Base-by-base conservation (phyloP, 2,113 vertebrate genomes). In the Trichomycterus rosablanca region DNA sequence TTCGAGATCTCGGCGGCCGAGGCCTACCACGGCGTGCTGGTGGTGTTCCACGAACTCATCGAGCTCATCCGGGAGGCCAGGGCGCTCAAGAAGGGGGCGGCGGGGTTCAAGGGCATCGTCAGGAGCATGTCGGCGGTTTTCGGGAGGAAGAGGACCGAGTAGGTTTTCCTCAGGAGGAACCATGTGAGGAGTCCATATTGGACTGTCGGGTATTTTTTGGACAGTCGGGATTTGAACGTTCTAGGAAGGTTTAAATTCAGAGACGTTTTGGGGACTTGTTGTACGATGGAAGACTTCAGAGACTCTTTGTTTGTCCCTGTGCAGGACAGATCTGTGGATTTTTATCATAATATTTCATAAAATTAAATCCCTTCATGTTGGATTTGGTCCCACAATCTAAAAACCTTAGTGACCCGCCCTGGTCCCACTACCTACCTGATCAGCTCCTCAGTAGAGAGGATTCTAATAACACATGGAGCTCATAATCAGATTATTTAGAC, bases 1-100 rank as follows among this genome's bases (percentile, higher is more conserved):
- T 81, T 83, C 4, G 81, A 83, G 63, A 77, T 75, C 23, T 85
- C 83, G 0, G 83, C 78, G 0, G 83, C 81, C 0, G 83, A 85
- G 66, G 75, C 74, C 4, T 79, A 82, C 54, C 81, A 83, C 19
- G 80, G 76, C 6, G 81, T 75, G 2, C 54, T 80, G 61, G 64
- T 80, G 67, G 83, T 80, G 35, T 83, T 83, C 42, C 83, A 81
- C 37, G 75, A 73, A 54, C 76, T 83, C 37, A 46, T 80, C 5
- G 80, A 79, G 7, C 67, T 73, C 5, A 74, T 81, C 12, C 62
- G 75, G 9, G 77, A 75, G 48, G 54, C 65, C 0, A 51, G 67
- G 46, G 72, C 70, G 2, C 52, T 70, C 12, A 78, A 74, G 51
- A 82, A 79, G 49, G 79, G 69, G 5, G 26, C 66, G 0, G 73